phyloP scores from a whole-genome alignment of 2,113 vertebrate species.

The Phylloscopus whistleri region DNA sequence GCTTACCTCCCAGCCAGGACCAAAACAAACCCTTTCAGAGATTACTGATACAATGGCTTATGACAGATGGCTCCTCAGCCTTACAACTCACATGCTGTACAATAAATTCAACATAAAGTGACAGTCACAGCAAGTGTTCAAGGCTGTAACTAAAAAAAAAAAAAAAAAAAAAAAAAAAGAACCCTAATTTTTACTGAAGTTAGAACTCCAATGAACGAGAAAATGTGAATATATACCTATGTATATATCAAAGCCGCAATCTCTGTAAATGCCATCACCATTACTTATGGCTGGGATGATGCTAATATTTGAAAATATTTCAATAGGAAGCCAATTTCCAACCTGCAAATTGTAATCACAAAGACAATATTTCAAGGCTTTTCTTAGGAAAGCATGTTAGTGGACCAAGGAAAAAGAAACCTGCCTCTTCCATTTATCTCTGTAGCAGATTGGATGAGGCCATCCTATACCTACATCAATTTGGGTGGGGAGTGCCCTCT shows the following conservation, averaged over 20 bases:
- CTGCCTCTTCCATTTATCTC: neutral
- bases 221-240: constrained; percentile 54
- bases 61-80: constrained; percentile 59
- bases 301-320: constrained; percentile 67
- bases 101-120: constrained; percentile 67
- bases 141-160: constrained; percentile 50
- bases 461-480: neutral
- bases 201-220: constrained; percentile 57
- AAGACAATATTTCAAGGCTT: constrained; percentile 60
- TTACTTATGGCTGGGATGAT: constrained; percentile 55
- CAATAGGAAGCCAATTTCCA: constrained; percentile 21
- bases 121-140: constrained; percentile 69
- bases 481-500: neutral
- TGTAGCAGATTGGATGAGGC: neutral
- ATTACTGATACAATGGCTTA: constrained; percentile 53
- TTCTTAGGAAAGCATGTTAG: constrained; percentile 25
- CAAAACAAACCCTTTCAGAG: constrained; percentile 12
- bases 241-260: constrained; percentile 57
- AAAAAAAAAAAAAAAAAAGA: neutral
- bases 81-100: constrained; percentile 55
- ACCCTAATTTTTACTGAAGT: constrained; percentile 64
- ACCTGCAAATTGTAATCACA: constrained; percentile 52
- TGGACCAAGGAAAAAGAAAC: constrained; percentile 19
- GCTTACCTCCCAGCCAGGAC: constrained; percentile 7
- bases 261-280: constrained; percentile 48